Base-by-base conservation (phyloP, 2,888 invertebrate genomes). In the Pegoplata infirma region DNA sequence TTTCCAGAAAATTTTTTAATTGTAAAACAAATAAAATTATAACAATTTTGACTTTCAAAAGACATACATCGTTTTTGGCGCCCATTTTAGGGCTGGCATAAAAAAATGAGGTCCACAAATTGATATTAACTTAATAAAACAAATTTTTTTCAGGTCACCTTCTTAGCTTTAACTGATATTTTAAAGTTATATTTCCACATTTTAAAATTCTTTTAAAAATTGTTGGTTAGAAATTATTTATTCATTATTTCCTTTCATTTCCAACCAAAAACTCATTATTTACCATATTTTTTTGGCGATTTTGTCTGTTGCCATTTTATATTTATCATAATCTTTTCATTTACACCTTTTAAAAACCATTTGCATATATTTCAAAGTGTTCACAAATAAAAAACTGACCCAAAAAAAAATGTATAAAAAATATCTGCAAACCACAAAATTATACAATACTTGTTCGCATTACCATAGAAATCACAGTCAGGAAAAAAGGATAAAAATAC, bases 281-380 rank as follows among this genome's bases (percentile, higher is more conserved):
- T 23, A n/a, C 16, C 36, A 36, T 64, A 16, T 40, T 64, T 51
- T 64, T 53, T 8, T 46, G 19, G 32, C n/a, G 16, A 14, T 21
- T 7, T 51, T 40, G 12, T 23, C n/a, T 8, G 47, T 49, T 40
- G 23, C 2, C 25, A 40, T 7, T 64, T 69, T 0, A 51, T 32
- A 19, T 61, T 59, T 73, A 49, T 40, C 58, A 51, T 73, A 73
- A 66, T 49, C 28, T 67, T 25, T 59, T 19, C 59, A 36, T 61
- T 61, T 69, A 23, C 59, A 61, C 44, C 44, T 53, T 6, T 59
- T 44, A 51, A 53, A 53, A 46, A 5, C 8, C 67, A 36, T 75
- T 68, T 75, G 61, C 67, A 67, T 75, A 23, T 53, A 17, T 32
- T 51, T 64, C 14, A 4, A 28, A 47, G 2, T 7, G n/a, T 49